Conservation (phyloP, 2,888 invertebrate genomes). For the Pharmacophagus antenor region DNA sequence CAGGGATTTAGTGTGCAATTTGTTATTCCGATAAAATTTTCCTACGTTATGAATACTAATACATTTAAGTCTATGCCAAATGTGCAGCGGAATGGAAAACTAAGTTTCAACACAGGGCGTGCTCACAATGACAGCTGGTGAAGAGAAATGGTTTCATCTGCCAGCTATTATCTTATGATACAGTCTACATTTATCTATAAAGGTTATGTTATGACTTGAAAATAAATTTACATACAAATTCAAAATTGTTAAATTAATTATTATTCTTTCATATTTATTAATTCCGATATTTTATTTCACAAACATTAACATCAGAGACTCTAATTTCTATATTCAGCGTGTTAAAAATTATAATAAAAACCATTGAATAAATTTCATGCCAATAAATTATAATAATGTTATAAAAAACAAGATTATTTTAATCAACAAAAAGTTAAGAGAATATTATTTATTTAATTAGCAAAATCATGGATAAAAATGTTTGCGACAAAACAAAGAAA, state of each 20-base stretch:
- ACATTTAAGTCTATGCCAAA: constrained; percentile 15
- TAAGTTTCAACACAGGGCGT: neutral
- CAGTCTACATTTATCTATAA: neutral
- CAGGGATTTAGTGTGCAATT: neutral
- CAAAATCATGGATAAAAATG: neutral
- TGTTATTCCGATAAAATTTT: constrained; percentile 9
- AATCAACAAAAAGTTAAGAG: neutral
- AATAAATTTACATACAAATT: no score
- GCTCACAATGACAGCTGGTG: neutral
- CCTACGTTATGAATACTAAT: constrained; percentile 8
- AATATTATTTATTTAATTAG: neutral
- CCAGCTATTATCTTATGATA: neutral
- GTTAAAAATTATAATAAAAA: neutral
- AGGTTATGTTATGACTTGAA: no score
- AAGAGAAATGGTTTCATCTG: neutral
- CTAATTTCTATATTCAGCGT: no score
- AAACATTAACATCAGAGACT: no score
- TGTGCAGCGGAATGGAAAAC: constrained; percentile 21
- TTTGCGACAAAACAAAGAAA: neutral
- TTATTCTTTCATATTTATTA: neutral
- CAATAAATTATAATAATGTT: no score
- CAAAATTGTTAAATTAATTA: neutral
- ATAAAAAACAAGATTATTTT: neutral
- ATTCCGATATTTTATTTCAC: neutral
- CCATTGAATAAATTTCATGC: no score